Evolutionary conservation across 2,797 vertebrate species (phyloP).

Genomic region (Lycodopsis pacificus): DNA sequence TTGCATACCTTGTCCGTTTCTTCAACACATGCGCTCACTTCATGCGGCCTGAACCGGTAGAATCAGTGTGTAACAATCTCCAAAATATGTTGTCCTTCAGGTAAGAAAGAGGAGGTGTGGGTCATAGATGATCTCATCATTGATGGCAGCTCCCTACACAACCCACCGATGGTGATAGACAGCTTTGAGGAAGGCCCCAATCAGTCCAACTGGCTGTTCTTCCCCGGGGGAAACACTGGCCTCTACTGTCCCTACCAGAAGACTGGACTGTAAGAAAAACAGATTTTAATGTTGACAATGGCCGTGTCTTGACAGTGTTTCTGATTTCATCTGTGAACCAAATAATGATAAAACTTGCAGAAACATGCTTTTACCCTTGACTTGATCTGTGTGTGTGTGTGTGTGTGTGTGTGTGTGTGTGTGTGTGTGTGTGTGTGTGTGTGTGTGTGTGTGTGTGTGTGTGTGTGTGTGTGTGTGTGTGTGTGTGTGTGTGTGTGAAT

Average conservation of each 20-base stretch:
- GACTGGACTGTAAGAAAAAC: slow-evolving; percentile 89
- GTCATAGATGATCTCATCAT: slow-evolving; percentile 98
- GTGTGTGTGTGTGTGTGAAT: slow-evolving; percentile 50
- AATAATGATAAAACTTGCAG: slow-evolving; percentile 23
- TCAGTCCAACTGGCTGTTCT: slow-evolving; percentile 97
- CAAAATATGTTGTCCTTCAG: slow-evolving; percentile 73
- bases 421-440: slow-evolving; percentile 43
- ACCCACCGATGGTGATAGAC: slow-evolving; percentile 90
- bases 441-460: slow-evolving; percentile 22
- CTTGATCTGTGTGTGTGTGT: not conserved
- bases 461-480: slow-evolving; percentile 32
- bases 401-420: slow-evolving; percentile 34
- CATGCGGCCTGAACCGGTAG: not conserved
- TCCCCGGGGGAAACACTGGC: slow-evolving; percentile 95
- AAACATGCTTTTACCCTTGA: slow-evolving; percentile 29
- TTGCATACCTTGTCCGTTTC: not conserved
- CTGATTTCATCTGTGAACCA: not conserved
- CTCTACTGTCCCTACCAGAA: slow-evolving; percentile 98
- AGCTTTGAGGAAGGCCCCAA: slow-evolving; percentile 94
- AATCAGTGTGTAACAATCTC: slow-evolving; percentile 16
- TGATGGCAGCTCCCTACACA: slow-evolving; percentile 93
- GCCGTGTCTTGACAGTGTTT: not conserved
- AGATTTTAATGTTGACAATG: slow-evolving; percentile 4
- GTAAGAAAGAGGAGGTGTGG: slow-evolving; percentile 99
- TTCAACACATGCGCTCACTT: not conserved